A percentile compares a stretch with the other conserved stretches of the same genome.
Evolutionary conservation across 2,888 invertebrate genomes (phyloP).

Genomic region (Andrena marginata): DNA sequence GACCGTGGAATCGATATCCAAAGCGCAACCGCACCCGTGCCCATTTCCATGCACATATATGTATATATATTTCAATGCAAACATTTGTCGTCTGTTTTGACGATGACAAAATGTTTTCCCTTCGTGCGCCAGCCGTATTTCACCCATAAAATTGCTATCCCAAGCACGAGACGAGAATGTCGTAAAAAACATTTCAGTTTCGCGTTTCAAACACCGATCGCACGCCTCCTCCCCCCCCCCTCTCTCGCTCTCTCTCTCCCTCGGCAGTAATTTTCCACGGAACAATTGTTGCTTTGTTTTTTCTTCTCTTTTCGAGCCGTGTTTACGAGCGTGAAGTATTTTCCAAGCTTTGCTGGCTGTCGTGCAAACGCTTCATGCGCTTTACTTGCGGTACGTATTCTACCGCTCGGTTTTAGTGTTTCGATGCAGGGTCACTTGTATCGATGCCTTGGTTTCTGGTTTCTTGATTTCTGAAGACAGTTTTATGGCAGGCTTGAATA

Average conservation of each 20-base stretch:
- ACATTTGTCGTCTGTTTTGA: constrained; percentile 54
- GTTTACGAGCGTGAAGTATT: constrained; percentile 5
- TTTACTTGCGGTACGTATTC: neutral
- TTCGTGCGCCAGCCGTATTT: constrained; percentile 11
- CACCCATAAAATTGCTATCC: constrained; percentile 38
- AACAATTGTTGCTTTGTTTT: constrained; percentile 2
- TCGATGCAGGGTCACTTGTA: neutral
- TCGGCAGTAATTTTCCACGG: neutral
- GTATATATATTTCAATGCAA: constrained; percentile 27
- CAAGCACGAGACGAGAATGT: constrained; percentile 28
- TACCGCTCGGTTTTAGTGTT: neutral
- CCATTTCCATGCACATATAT: constrained; percentile 18
- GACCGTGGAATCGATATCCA: constrained; percentile 46
- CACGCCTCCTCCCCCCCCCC: neutral
- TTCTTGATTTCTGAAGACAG: too few relatives aligned
- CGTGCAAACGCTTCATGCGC: neutral
- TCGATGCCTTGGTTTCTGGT: too few relatives aligned
- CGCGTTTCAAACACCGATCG: constrained; percentile 35
- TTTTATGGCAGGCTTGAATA: too few relatives aligned
- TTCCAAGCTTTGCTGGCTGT: neutral
- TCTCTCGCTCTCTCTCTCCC: neutral
- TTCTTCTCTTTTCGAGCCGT: neutral
- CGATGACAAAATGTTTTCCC: constrained; percentile 51
- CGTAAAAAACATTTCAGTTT: constrained; percentile 48
- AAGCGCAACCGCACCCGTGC: constrained; percentile 37